These are phyloP conservation scores for Chrysolina haemoptera DNA, from an alignment of 2,888 invertebrate species.

Conservation along the genomic window DNA sequence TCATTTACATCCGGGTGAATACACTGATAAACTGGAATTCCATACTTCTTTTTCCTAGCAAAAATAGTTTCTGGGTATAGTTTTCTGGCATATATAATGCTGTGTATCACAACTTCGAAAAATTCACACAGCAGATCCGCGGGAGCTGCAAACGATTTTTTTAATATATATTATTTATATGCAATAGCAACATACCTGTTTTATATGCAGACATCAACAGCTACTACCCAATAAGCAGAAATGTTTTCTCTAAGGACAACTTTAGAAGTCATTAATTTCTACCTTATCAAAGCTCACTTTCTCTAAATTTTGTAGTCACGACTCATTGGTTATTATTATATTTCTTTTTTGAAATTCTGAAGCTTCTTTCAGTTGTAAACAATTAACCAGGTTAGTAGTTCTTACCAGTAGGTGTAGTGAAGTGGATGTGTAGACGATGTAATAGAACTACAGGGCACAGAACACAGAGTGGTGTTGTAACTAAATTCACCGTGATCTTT, in stretches of 20 bases:
- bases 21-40: slow-evolving; percentile 74
- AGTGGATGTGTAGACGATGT: too few species aligned
- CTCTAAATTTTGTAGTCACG: too few species aligned
- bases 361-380: too few species aligned
- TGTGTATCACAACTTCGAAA: slow-evolving; percentile 77
- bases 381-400: too few species aligned
- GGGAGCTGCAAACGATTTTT: slow-evolving; percentile 21
- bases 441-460: too few species aligned
- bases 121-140: slow-evolving; percentile 77
- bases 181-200: not conserved
- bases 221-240: not conserved
- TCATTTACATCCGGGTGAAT: slow-evolving; percentile 78
- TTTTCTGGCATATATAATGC: slow-evolving; percentile 74
- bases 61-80: slow-evolving; percentile 79
- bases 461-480: too few species aligned
- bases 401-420: too few species aligned
- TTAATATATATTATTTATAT: not conserved
- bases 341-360: too few species aligned
- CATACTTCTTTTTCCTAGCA: slow-evolving; percentile 76
- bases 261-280: not conserved
- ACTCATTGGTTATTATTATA: too few species aligned
- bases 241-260: too few species aligned
- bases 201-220: not conserved
- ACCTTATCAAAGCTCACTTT: not conserved
- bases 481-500: too few species aligned